Evolutionary conservation across 2,113 vertebrate species (phyloP).

Genomic region (Scartelaos histophorus): DNA sequence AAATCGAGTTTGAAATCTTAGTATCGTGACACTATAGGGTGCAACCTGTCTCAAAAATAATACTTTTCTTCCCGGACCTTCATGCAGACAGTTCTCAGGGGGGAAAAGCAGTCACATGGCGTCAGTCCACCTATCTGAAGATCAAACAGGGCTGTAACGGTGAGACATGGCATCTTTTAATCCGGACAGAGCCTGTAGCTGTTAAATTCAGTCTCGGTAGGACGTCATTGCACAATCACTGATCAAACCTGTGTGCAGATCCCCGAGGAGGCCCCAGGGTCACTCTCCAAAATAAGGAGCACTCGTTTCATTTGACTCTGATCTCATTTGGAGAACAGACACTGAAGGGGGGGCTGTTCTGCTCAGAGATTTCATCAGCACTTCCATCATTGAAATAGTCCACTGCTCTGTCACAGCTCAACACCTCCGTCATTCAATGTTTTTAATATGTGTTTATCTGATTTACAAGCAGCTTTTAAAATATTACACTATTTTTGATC

Average conservation of each 20-base stretch:
- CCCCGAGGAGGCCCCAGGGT: slow-evolving; percentile 27
- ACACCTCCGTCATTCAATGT: not conserved
- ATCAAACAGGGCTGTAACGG: slow-evolving; percentile 26
- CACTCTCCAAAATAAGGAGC: slow-evolving; percentile 37
- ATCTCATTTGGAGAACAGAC: slow-evolving; percentile 18
- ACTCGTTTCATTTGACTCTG: slow-evolving; percentile 22
- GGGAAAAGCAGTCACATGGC: slow-evolving; percentile 8
- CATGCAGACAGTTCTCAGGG: slow-evolving; percentile 3
- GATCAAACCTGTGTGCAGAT: slow-evolving; percentile 42
- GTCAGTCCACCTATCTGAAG: slow-evolving; percentile 24
- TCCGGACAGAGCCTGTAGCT: slow-evolving; percentile 32
- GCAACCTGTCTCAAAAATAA: not conserved
- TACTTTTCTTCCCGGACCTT: not conserved
- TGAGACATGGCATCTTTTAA: slow-evolving; percentile 38
- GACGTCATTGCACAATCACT: slow-evolving; percentile 49
- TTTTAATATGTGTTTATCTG: not conserved
- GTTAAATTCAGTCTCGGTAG: slow-evolving; percentile 41
- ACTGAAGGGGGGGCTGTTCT: not conserved
- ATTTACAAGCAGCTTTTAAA: not conserved
- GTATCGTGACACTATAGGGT: too few relatives aligned
- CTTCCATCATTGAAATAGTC: slow-evolving; percentile 1
- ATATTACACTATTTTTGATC: too few relatives aligned
- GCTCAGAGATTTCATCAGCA: slow-evolving; percentile 18
- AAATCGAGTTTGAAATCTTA: too few relatives aligned
- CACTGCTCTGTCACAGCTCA: not conserved